Evolutionary conservation across 64 coral and sea anemone genomes (phyloP), one percentile per base, ranked within the genome.

Genomic region (Montipora cactus): DNA sequence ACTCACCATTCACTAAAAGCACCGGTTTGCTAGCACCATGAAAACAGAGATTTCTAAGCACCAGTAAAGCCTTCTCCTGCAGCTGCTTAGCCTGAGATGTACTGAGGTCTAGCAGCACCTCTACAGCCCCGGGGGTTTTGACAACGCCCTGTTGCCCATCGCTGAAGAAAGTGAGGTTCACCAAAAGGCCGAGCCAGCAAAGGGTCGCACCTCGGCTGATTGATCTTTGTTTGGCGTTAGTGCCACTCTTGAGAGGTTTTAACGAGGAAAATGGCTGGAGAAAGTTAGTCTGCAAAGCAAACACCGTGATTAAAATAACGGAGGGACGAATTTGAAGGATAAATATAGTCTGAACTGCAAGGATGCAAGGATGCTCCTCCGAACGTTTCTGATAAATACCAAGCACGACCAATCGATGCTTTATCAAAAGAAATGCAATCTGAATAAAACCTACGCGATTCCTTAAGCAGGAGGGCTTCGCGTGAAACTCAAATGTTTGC

Each of bases 31-130:
- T 96, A 46, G 77, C 81, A 10, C 79, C 93, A 89, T 99, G 98
- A 78, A 96, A 99, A 59, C 98, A 99, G 44, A 99, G 52, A 89
- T 99, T 99, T 78, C 98, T 96, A 57, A 99, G 47, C 4, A 99
- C 95, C 57, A 99, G 81, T 49, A 99, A 61, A 4, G 98, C 84
- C 80, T 80, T 91, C 95, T 28, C 87, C 78, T 47, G 89, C 69
- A 75, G 74, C 83, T 94, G 80, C 49, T 89, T 96, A 3, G 64
- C 70, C 4, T 81, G 83, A 8, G 93, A 71, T 23, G 22, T 69
- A 19, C 89, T 78, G 18, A 94, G 87, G 67, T 99, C 95, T 8
- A 99, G 25, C 48, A 99, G 79, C 70, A 90, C 51, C 20, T 80
- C 88, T 3, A 96, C 67, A n/a, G 70, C 77, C 12, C 89, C 74